Base-by-base conservation (phyloP, 2,113 vertebrate genomes). In the Microtus montanus region DNA sequence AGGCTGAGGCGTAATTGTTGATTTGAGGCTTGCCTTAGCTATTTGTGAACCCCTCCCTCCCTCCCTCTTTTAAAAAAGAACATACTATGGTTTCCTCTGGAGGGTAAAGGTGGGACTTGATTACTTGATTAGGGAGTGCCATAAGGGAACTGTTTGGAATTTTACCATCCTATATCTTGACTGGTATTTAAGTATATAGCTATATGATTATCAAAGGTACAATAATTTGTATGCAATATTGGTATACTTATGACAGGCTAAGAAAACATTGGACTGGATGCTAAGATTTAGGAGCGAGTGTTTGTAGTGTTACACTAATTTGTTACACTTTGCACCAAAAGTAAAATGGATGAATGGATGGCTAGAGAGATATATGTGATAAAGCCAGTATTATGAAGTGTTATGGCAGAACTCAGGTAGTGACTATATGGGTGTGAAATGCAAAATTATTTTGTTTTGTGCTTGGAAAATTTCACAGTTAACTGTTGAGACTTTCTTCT, bases 311-410 rank as follows among this genome's bases (percentile, higher is more conserved):
- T 87, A n/a, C 38, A 26, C n/a, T 66, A 70, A 58, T 38, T 82
- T 33, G 66, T 80, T 93, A 93, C 44, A 93, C 26, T 87, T 87
- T 87, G 9, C 33, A 78, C 63, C 38, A 78, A 58, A 86, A 86
- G 47, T 86, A 71, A 91, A 52, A 63, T 71, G 64, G 24, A 61
- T 90, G 73, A 74, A 41, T 90, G 17, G 19, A 86, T 91, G 17
- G 33, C 61, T 84, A 49, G 73, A 78, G 52, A 63, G 73, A 38
- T 85, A 54, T 75, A 71, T 58, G 41, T 91, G 33, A 49, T 79
- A 41, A 94, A 86, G 12, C 41, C 79, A 61, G 26, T 79, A 47
- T 70, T 61, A 35, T 33, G n/a, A 85, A 94, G 61, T 90, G 38
- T 75, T 85, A 49, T 38, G 24, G 10, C 33, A 77, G 77, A 84